Base-by-base conservation (phyloP, 2,797 vertebrate species). In the Aldrovandia affinis region DNA sequence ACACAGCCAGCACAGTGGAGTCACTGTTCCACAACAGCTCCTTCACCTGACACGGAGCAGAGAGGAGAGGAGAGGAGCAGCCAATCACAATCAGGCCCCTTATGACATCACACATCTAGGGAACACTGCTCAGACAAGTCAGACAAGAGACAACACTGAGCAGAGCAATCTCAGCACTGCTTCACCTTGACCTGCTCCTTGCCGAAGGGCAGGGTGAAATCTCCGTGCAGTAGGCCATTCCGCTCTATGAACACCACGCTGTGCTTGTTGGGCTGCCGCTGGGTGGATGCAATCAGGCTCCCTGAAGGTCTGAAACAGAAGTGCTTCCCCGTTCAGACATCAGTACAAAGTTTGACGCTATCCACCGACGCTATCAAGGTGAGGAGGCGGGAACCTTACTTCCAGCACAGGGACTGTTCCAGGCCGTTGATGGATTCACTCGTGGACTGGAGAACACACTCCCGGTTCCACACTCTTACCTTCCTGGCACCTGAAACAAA, bases 191-290 rank as follows among this genome's bases (percentile, higher is more conserved):
- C 94, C 59, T 96, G 95, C 82, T 96, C 97, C 87, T 95, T 98
- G 84, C 88, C 86, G 85, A 97, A 96, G 0, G 97, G 97, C 79
- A 99, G 94, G 15, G 96, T 96, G 89, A 99, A 99, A 80, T 98
- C 97, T 84, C 98, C 98, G 8, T 99, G 98, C 89, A 98, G 94
- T 82, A 99, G 96, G 12, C 98, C 98, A 36, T 99, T 99, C 93
- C 97, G 98, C 93, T 99, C 98, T 94, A 99, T 89, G 91, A 99
- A 99, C 83, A 99, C 94, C 87, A 99, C 96, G 20, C 97, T 96
- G 77, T 98, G 95, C 85, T 97, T 97, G 92, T 99, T 98, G 82
- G 95, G 96, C 65, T 96, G 98, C 54, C 97, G 95, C 90, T 97
- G 98, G 0, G 96, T 96, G 84, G 96, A 96, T 1, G 97, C 96